Conservation (phyloP, 1,140 invertebrate genomes). For the Goniozus legneri region DNA sequence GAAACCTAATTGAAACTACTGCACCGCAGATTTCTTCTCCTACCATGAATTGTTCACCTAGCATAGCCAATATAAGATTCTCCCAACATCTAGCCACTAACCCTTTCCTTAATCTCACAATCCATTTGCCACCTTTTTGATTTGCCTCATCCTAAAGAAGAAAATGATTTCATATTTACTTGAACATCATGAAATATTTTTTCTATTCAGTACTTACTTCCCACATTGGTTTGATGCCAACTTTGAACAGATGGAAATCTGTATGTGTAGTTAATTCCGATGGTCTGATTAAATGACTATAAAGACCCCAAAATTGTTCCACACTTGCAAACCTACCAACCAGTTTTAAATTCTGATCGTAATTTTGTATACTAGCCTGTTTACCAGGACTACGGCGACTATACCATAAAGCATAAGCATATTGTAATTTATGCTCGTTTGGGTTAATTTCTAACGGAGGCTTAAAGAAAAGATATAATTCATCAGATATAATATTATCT, state of each 20-base stretch:
- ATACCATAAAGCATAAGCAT: slow-evolving; percentile 88
- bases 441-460: slow-evolving; percentile 65
- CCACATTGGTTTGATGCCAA: slow-evolving; percentile 98
- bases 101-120: slow-evolving; percentile 89
- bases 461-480: slow-evolving; percentile 32
- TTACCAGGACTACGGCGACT: slow-evolving; percentile 71
- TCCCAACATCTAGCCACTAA: slow-evolving; percentile 96
- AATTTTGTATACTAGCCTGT: slow-evolving; percentile 62
- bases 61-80: slow-evolving; percentile 95
- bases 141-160: slow-evolving; percentile 81
- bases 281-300: slow-evolving; percentile 86
- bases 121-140: slow-evolving; percentile 95
- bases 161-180: background rate
- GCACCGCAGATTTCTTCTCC: slow-evolving; percentile 98
- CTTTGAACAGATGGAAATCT: slow-evolving; percentile 97
- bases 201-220: slow-evolving; percentile 61
- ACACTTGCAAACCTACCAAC: slow-evolving; percentile 86
- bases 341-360: slow-evolving; percentile 70
- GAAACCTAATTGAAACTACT: slow-evolving; percentile 90
- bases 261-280: slow-evolving; percentile 84
- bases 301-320: slow-evolving; percentile 96
- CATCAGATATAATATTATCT: slow-evolving; percentile 5
- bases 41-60: slow-evolving; percentile 98
- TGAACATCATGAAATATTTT: background rate
- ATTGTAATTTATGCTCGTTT: slow-evolving; percentile 83